phyloP scores from a whole-genome alignment of 2,888 invertebrate species.

The Crepidodera aurea region DNA sequence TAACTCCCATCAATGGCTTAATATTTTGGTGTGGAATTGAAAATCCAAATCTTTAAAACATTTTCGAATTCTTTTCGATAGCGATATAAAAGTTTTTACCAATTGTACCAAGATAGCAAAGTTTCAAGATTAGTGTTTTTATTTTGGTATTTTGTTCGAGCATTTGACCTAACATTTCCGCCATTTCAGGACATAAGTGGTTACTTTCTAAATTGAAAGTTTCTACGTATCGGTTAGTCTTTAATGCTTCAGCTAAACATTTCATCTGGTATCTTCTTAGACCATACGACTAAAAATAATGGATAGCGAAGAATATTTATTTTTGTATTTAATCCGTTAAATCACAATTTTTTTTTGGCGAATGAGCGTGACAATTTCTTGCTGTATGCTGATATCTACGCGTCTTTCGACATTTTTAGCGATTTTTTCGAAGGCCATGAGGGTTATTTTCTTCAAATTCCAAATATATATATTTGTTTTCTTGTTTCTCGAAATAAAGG shows the following conservation, averaged over 20 bases:
- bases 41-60: too few relatives aligned
- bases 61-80: too few relatives aligned
- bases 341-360: not conserved
- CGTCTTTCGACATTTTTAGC: too few relatives aligned
- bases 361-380: too few relatives aligned
- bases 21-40: too few relatives aligned
- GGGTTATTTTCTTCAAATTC: too few relatives aligned
- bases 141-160: conserved; percentile 57
- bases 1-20: too few relatives aligned
- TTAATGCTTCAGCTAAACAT: conserved; percentile 56
- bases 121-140: conserved; percentile 55
- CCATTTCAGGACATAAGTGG: conserved; percentile 56
- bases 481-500: too few relatives aligned
- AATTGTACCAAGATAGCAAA: conserved; percentile 60
- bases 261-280: conserved; percentile 54
- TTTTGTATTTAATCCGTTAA: not conserved
- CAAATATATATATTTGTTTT: too few relatives aligned
- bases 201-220: conserved; percentile 60
- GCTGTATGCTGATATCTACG: too few relatives aligned
- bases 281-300: conserved; percentile 55
- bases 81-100: conserved; percentile 43
- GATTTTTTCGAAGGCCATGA: too few relatives aligned
- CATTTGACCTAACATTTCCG: conserved; percentile 57
- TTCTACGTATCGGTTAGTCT: conserved; percentile 55
- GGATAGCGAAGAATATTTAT: not conserved